Evolutionary conservation across 2,797 vertebrate genomes (phyloP).

Genomic region (Momotus momota): DNA sequence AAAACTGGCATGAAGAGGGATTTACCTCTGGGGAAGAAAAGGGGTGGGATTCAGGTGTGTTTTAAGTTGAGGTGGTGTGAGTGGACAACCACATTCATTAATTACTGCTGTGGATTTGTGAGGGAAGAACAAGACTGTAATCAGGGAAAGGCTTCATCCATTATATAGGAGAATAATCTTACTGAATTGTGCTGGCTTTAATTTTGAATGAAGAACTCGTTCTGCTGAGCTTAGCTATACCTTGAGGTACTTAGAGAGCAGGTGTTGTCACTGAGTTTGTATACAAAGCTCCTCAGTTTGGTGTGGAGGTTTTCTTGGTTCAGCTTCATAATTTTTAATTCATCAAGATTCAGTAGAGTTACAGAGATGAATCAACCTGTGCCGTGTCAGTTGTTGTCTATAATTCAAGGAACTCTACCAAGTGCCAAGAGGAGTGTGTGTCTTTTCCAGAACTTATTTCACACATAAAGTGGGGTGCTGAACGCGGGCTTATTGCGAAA

Average conservation of each 20-base stretch:
- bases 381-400: not conserved
- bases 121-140: not conserved
- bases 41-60: not conserved
- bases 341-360: not conserved
- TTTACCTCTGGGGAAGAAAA: not conserved
- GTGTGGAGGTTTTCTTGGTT: not conserved
- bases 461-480: not conserved
- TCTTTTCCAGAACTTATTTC: not conserved
- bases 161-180: not conserved
- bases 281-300: not conserved
- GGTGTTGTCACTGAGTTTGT: not conserved
- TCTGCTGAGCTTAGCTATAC: not conserved
- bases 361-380: not conserved
- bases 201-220: not conserved
- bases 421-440: not conserved
- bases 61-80: not conserved
- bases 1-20: not conserved
- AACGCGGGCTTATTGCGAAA: not conserved
- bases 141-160: not conserved
- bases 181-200: not conserved
- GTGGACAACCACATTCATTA: not conserved
- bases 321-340: not conserved
- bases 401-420: not conserved
- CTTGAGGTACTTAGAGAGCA: not conserved
- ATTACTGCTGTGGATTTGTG: rapidly evolving